Percentiles rank a stretch among this genome's conserved stretches.
Evolutionary conservation across 2,888 invertebrate genomes (phyloP).

Genomic region (Malachius bipustulatus): DNA sequence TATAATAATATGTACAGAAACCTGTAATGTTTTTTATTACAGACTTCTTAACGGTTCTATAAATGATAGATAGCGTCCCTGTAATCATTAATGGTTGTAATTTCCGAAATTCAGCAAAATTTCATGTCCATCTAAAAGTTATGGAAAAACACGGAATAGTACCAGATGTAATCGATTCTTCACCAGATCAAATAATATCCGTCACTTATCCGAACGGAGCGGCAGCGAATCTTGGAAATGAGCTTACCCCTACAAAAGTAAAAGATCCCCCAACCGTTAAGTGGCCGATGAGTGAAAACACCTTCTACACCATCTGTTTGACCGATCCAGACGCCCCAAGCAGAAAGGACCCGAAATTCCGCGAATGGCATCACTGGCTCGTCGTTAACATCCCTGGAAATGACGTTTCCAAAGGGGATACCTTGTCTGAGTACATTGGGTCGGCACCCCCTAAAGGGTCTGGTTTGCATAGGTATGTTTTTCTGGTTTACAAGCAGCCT

Average conservation of each 20-base stretch:
- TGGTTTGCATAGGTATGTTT: slow-evolving; percentile 62
- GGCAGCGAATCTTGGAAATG: slow-evolving; percentile 49
- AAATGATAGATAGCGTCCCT: too few species aligned
- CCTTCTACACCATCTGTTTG: slow-evolving; percentile 36
- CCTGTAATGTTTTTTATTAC: too few species aligned
- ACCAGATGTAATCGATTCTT: slow-evolving; percentile 54
- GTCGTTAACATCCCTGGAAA: slow-evolving; percentile 59
- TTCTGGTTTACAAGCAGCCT: slow-evolving; percentile 40
- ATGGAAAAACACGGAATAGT: slow-evolving; percentile 41
- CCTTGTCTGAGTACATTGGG: slow-evolving; percentile 54
- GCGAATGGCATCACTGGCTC: slow-evolving; percentile 72
- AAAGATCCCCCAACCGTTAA: slow-evolving; percentile 40
- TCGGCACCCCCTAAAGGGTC: slow-evolving; percentile 60
- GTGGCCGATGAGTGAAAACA: slow-evolving; percentile 30
- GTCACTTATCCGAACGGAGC: slow-evolving; percentile 42
- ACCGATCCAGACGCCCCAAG: slow-evolving; percentile 68
- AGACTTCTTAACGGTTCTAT: too few species aligned
- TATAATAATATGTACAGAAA: too few species aligned
- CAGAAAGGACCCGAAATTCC: slow-evolving; percentile 50
- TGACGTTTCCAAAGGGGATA: slow-evolving; percentile 40
- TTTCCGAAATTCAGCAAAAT: slow-evolving; percentile 12
- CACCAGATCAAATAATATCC: slow-evolving; percentile 42
- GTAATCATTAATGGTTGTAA: too few species aligned
- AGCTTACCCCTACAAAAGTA: slow-evolving; percentile 59
- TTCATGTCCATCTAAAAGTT: slow-evolving; percentile 8